Evolutionary conservation across 2,113 vertebrate genomes (phyloP), one percentile per base, ranked within the genome.

Genomic region (Halcyon senegalensis): DNA sequence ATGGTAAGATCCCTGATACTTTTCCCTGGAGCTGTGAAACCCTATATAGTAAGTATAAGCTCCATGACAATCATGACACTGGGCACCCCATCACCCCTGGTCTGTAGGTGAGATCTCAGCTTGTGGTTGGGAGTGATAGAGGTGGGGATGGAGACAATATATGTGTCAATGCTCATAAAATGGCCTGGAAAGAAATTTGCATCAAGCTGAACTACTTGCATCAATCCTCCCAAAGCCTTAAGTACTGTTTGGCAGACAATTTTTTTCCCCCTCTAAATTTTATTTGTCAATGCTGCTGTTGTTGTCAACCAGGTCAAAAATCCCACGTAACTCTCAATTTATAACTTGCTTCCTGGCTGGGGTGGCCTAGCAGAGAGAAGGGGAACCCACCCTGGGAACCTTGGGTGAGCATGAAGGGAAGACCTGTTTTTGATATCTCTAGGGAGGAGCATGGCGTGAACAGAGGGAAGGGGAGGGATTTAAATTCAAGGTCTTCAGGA

Each of bases 101-200:
- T 44, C 72, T 76, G 31, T 55, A 78, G 41, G 8, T 51, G 25
- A 86, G 39, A 76, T n/a, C 41, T 86, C 70, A 72, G 53, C 44
- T 77, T 90, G 28, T 68, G 20, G 25, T 73, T 33, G 55, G 25
- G 44, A 76, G 39, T 68, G 35, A 58, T 56, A 84, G 53, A 84
- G 59, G 15, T 80, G 84, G 93, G 96, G 80, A 94, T 82, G 19
- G 44, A 75, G 39, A 83, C 90, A 93, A 82, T 91, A 68, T 86
- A 88, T 80, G 94, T 97, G 84, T 73, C 90, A 96, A 68, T 94
- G 79, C 84, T 96, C 56, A 20, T 86, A 91, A 96, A 97, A 94
- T 91, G 78, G 44, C 75, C 92, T 91, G 81, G 90, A 94, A 95
- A 96, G 44, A 95, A 95, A 87, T 97, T 95, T 94, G 88, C n/a